Evolutionary conservation across 2,888 invertebrate genomes (phyloP).

Genomic region (Pegoplata infirma): DNA sequence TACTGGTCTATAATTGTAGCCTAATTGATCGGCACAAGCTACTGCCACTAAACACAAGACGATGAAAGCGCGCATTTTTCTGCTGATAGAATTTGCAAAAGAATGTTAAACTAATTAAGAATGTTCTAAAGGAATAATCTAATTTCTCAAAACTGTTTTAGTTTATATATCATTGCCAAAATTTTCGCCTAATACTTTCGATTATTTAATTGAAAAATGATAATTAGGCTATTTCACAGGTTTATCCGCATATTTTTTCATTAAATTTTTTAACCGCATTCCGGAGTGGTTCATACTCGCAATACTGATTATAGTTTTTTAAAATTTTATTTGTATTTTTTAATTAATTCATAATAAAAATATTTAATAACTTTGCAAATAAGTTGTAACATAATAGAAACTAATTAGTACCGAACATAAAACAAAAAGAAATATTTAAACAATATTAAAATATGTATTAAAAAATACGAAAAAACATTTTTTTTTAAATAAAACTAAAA

Average conservation of each 20-base stretch:
- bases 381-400: conserved; percentile 32
- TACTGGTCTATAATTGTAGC: conserved; percentile 71
- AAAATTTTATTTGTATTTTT: neutral
- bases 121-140: neutral
- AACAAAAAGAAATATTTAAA: neutral
- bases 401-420: conserved; percentile 28
- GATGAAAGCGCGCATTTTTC: conserved; percentile 68
- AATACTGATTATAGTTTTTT: neutral
- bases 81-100: neutral
- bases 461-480: neutral
- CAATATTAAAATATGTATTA: no score
- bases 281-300: neutral
- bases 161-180: conserved; percentile 6
- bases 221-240: neutral
- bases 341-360: conserved; percentile 2
- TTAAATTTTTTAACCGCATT: conserved; percentile 15
- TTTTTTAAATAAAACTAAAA: neutral
- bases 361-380: conserved; percentile 25
- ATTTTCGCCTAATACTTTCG: neutral
- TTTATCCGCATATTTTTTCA: neutral
- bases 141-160: neutral
- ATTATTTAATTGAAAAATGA: neutral
- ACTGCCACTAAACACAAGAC: conserved; percentile 64
- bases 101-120: neutral
- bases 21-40: conserved; percentile 69